A percentile compares a stretch with the other conserved stretches of the same genome.
These are phyloP conservation scores for Brienomyrus brachyistius DNA, from an alignment of 2,113 vertebrate species.

Conservation along the genomic window DNA sequence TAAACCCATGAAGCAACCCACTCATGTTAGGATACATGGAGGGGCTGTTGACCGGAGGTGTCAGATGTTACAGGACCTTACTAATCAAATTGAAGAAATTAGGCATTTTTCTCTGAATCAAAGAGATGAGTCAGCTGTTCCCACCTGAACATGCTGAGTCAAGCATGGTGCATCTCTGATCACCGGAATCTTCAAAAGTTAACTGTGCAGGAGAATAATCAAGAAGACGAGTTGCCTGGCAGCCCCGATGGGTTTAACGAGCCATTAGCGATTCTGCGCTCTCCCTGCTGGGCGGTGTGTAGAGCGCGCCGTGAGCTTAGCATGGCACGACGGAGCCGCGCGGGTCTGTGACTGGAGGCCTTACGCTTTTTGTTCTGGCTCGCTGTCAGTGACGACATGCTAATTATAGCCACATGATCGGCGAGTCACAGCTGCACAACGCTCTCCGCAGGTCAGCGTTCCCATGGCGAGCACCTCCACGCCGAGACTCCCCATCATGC, in stretches of 20 bases:
- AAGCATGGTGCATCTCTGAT: not conserved
- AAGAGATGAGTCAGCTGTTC: conserved; percentile 7
- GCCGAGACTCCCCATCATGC: not conserved
- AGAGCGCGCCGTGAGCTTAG: not conserved
- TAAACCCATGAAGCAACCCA: not conserved
- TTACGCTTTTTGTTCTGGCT: not conserved
- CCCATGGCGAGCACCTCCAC: not conserved
- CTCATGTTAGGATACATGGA: not conserved
- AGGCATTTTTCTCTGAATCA: conserved; percentile 13
- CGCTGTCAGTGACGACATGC: not conserved
- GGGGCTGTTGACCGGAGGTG: conserved; percentile 35
- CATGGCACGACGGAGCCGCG: not conserved
- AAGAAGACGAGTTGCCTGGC: not conserved
- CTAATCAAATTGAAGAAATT: conserved; percentile 36
- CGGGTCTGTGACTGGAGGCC: not conserved
- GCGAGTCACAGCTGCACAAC: not conserved
- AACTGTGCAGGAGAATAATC: not conserved
- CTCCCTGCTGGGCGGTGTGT: not conserved
- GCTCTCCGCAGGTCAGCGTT: not conserved
- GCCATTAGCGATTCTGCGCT: not conserved
- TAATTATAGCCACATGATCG: not conserved
- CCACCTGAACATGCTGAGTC: not conserved
- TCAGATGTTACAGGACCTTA: conserved; percentile 31
- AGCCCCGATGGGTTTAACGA: not conserved
- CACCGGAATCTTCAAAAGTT: not conserved